A percentile compares a stretch with the other conserved stretches of the same genome.
Conservation (phyloP, 2,113 vertebrate genomes). For the Girardinichthys multiradiatus region DNA sequence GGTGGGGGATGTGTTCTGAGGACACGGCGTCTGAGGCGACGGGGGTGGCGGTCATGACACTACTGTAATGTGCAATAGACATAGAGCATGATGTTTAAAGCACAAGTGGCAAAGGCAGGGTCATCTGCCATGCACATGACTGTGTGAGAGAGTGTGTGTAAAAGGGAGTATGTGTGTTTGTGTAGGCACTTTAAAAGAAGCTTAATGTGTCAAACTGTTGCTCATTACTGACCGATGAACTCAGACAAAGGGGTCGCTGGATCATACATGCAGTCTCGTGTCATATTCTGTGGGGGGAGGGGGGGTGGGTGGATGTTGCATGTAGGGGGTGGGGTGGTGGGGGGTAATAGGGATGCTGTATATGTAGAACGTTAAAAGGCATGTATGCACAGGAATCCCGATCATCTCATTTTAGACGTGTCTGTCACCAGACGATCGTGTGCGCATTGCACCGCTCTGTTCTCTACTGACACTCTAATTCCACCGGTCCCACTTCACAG, state of each 20-base stretch:
- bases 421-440: conserved; percentile 33
- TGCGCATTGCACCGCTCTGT: conserved; percentile 57
- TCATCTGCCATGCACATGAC: conserved; percentile 68
- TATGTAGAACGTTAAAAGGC: conserved; percentile 23
- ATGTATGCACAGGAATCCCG: conserved; percentile 33
- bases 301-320: conserved; percentile 1
- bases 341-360: background rate
- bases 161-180: conserved; percentile 15
- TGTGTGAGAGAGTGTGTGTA: conserved; percentile 23
- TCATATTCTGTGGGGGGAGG: conserved; percentile 28
- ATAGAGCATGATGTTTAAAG: conserved; percentile 51
- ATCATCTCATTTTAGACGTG: conserved; percentile 24
- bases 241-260: conserved; percentile 69
- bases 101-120: conserved; percentile 31
- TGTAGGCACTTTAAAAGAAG: conserved; percentile 13
- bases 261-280: conserved; percentile 65
- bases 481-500: conserved; percentile 58
- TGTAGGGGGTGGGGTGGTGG: background rate
- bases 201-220: conserved; percentile 37
- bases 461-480: conserved; percentile 48
- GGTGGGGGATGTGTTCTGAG: conserved; percentile 60
- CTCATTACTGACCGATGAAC: conserved; percentile 58
- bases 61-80: conserved; percentile 63
- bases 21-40: conserved; percentile 48
- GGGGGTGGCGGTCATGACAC: conserved; percentile 57